Base-by-base conservation (phyloP, 2,113 vertebrate genomes). In the Prinia subflava region DNA sequence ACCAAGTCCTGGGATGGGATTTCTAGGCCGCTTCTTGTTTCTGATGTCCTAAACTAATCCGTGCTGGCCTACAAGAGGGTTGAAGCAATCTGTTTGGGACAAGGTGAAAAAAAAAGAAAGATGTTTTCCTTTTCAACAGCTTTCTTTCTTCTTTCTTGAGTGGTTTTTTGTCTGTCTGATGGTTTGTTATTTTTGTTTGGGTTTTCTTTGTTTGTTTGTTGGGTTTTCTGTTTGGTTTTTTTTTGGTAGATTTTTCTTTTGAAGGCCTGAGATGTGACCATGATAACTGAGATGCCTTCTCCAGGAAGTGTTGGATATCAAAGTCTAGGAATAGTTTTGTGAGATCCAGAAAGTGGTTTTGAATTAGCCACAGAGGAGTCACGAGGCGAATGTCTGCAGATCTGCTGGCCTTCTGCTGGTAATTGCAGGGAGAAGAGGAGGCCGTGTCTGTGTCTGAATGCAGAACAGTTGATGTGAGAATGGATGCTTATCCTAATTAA, bases 401-500 rank as follows among this genome's bases (percentile, higher is more conserved):
- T 73, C 77, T 91, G 65, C 52, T 64, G 80, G 47, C 12, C 37
- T 91, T 62, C 28, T 24, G 42, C 59, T 92, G 83, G 67, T 35
- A 78, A 42, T 16, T 78, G 62, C 68, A 90, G 56, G 65, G 75
- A 90, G 53, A 33, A 60, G 52, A 73, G 37, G 46, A 95, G 68
- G 28, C 15, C 0, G 0, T 35, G 79, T 31, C 68, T 75, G 67
- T 11, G 7, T 21, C 35, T 6, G 20, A 93, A 65, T 78, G 73
- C 53, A 86, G 64, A 94, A 41, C 56, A 46, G 64, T 77, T 86
- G 84, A 88, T 86, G 90, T 88, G 96, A 94, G 88, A 95, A 95
- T 83, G 80, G 76, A 87, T 90, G 76, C 80, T 95, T 93, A 82
- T 89, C 71, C 92, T 94, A 89, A 93, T 90, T 88, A 90, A 83